These are phyloP conservation scores for Lydus trimaculatus DNA, from an alignment of 2,888 invertebrate species.

Conservation along the genomic window DNA sequence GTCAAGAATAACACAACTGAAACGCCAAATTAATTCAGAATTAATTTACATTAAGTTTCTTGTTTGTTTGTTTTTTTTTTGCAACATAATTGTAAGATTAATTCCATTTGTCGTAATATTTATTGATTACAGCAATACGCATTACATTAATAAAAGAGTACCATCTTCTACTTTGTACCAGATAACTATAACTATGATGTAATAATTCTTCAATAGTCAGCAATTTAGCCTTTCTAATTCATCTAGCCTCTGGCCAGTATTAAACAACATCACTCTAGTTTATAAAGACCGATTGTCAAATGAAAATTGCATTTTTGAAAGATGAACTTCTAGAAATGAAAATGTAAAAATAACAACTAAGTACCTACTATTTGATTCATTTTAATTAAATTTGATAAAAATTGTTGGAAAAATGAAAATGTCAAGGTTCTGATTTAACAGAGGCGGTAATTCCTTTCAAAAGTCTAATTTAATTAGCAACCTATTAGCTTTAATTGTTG, in stretches of 20 bases:
- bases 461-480: not conserved
- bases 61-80: not conserved
- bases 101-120: not conserved
- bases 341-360: not conserved
- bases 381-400: not conserved
- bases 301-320: not conserved
- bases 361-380: not conserved
- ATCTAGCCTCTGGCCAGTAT: not conserved
- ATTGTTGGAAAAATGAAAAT: not conserved
- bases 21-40: not conserved
- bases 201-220: slow-evolving; percentile 7
- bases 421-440: not conserved
- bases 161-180: slow-evolving; percentile 15
- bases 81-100: not conserved
- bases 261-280: not conserved
- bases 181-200: slow-evolving; percentile 15
- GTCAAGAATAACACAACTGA: too few relatives aligned
- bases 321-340: too few relatives aligned
- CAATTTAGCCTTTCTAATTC: slow-evolving; percentile 17
- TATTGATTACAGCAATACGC: not conserved
- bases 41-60: not conserved
- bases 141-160: slow-evolving; percentile 7
- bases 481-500: not conserved
- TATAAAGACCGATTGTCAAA: not conserved
- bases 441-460: not conserved